Evolutionary conservation across 1,140 invertebrate genomes (phyloP).

Genomic region (Dendroctonus valens): DNA sequence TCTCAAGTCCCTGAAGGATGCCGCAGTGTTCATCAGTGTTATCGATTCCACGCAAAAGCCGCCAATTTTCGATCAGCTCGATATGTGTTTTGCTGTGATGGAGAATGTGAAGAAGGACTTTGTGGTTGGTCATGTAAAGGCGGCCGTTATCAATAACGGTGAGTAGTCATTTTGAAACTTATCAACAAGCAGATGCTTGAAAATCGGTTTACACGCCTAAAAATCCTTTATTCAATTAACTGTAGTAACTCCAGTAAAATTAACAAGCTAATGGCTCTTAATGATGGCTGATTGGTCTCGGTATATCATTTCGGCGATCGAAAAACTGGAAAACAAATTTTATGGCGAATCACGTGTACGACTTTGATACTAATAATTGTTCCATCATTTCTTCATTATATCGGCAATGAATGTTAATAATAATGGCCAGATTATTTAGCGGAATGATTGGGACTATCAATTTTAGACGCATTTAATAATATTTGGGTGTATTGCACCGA

Average conservation of each 20-base stretch:
- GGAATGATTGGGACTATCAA: too few species aligned
- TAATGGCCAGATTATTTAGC: not conserved
- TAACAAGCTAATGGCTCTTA: too few species aligned
- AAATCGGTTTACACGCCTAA: too few species aligned
- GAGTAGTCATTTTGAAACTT: slow-evolving; percentile 44
- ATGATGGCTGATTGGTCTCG: too few species aligned
- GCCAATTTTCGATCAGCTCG: slow-evolving; percentile 79
- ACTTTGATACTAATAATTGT: slow-evolving; percentile 12
- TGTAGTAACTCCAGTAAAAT: too few species aligned
- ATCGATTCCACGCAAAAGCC: slow-evolving; percentile 66
- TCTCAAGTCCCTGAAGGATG: slow-evolving; percentile 66
- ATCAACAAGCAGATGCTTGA: too few species aligned
- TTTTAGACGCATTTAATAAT: too few species aligned
- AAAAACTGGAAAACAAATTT: not conserved
- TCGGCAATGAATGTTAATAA: slow-evolving; percentile 2
- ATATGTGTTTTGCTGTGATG: slow-evolving; percentile 75
- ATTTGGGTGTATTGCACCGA: too few species aligned
- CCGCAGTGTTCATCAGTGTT: slow-evolving; percentile 75
- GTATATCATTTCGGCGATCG: too few species aligned
- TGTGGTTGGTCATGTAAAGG: slow-evolving; percentile 75
- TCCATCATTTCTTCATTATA: slow-evolving; percentile 4
- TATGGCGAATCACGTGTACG: slow-evolving; percentile 9
- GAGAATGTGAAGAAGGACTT: slow-evolving; percentile 75
- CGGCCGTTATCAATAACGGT: slow-evolving; percentile 65
- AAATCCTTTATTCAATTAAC: too few species aligned